These are phyloP conservation scores for Apocrypta bakeri DNA, from an alignment of 1,140 invertebrate genomes.

Conservation along the genomic window DNA sequence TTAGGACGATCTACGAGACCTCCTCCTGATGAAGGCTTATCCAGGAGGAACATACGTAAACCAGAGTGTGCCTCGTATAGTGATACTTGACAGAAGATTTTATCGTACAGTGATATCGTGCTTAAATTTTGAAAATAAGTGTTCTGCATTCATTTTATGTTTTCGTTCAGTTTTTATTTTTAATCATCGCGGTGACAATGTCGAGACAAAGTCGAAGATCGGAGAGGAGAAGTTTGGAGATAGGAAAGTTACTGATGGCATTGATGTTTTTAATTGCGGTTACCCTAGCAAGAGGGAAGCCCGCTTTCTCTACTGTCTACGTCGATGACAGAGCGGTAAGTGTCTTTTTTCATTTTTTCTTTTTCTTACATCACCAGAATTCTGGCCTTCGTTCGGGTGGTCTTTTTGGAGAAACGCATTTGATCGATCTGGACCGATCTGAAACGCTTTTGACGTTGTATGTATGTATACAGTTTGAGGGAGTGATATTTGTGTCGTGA, in stretches of 20 bases:
- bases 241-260: constrained; percentile 4
- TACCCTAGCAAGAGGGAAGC: constrained; percentile 49
- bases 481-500: too few species aligned
- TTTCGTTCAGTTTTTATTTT: background rate
- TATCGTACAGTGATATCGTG: background rate
- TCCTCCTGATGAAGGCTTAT: background rate
- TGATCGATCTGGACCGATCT: background rate
- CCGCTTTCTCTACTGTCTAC: constrained; percentile 58
- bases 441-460: background rate
- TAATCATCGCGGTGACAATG: background rate
- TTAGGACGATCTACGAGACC: background rate
- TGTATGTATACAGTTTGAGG: too few species aligned
- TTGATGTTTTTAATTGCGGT: constrained; percentile 43
- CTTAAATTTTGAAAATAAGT: background rate
- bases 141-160: background rate
- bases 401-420: background rate
- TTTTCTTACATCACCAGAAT: background rate
- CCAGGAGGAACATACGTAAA: background rate
- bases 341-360: constrained; percentile 40
- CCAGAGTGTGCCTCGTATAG: background rate
- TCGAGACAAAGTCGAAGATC: background rate
- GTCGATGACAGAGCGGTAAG: constrained; percentile 66
- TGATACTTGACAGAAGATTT: background rate
- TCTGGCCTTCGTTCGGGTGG: too few species aligned
- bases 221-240: background rate